A percentile compares a stretch with the other conserved stretches of the same genome.
These are phyloP conservation scores for Caenorhabditis uteleia DNA, from an alignment of 2,888 invertebrate species.

Conservation along the genomic window DNA sequence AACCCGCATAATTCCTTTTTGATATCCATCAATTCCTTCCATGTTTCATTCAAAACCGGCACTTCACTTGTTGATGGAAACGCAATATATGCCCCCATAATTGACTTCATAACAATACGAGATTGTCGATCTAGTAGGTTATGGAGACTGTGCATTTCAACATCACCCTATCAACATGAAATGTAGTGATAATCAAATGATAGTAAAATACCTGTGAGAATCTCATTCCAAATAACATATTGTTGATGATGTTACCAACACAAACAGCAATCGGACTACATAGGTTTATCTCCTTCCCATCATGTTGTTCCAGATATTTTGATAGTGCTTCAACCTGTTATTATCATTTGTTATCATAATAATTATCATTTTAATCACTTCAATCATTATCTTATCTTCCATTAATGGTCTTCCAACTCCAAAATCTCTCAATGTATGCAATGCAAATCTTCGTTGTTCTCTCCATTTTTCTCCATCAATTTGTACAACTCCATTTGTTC, in stretches of 20 bases:
- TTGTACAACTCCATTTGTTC: constrained; percentile 67
- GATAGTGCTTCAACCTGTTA: constrained; percentile 38
- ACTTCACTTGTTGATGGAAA: constrained; percentile 58
- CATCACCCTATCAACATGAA: constrained; percentile 46
- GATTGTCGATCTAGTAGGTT: constrained; percentile 60
- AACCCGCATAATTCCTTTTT: constrained; percentile 56
- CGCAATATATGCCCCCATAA: constrained; percentile 63
- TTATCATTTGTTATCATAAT: not conserved
- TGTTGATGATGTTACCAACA: constrained; percentile 68
- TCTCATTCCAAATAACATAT: constrained; percentile 62
- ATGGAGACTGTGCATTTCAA: constrained; percentile 59
- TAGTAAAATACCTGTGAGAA: constrained; percentile 50
- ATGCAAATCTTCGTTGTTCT: constrained; percentile 63
- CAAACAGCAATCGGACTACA: constrained; percentile 57
- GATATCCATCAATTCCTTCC: constrained; percentile 57
- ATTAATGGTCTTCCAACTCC: constrained; percentile 67
- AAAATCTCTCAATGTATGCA: constrained; percentile 64
- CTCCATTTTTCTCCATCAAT: constrained; percentile 69
- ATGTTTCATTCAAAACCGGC: constrained; percentile 58
- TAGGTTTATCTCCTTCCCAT: constrained; percentile 25
- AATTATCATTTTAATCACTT: constrained; percentile 27
- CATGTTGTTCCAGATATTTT: constrained; percentile 18
- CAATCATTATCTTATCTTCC: constrained; percentile 63
- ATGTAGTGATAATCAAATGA: not conserved
- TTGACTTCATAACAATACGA: constrained; percentile 59